A percentile compares a stretch with the other conserved stretches of the same genome.
phyloP scores from a whole-genome alignment of 2,888 invertebrate genomes.

The Baronia brevicornis region DNA sequence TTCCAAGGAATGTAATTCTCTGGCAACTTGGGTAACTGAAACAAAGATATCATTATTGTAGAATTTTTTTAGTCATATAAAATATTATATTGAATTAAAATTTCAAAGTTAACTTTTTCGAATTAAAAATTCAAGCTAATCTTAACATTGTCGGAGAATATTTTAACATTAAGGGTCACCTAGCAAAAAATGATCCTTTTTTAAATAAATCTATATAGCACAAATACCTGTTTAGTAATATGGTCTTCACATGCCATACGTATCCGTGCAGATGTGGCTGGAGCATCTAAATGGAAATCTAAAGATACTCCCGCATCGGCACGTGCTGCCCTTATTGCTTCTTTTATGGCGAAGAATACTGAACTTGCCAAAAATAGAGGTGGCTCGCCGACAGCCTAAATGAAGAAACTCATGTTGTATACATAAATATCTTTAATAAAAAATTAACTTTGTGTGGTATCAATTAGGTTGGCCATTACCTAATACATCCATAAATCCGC shows the following conservation, averaged over 20 bases:
- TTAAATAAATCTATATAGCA: no score
- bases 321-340: conserved; percentile 88
- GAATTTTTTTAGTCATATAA: not conserved
- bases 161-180: no score
- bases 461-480: no score
- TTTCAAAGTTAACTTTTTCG: no score
- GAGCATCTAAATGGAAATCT: conserved; percentile 83
- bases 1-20: conserved; percentile 80
- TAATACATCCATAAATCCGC: no score
- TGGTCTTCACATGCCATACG: conserved; percentile 92
- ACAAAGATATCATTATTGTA: conserved; percentile 32
- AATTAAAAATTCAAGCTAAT: no score
- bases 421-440: no score
- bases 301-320: conserved; percentile 77
- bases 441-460: no score
- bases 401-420: conserved; percentile 17
- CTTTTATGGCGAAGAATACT: conserved; percentile 91
- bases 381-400: conserved; percentile 95
- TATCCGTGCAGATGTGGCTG: conserved; percentile 92
- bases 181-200: no score
- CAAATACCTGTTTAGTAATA: conserved; percentile 83
- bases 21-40: conserved; percentile 74
- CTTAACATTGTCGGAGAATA: no score
- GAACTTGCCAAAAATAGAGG: conserved; percentile 93
- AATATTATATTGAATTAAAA: not conserved